Conservation (phyloP, 2,113 vertebrate species). For the Xiphias gladius region DNA sequence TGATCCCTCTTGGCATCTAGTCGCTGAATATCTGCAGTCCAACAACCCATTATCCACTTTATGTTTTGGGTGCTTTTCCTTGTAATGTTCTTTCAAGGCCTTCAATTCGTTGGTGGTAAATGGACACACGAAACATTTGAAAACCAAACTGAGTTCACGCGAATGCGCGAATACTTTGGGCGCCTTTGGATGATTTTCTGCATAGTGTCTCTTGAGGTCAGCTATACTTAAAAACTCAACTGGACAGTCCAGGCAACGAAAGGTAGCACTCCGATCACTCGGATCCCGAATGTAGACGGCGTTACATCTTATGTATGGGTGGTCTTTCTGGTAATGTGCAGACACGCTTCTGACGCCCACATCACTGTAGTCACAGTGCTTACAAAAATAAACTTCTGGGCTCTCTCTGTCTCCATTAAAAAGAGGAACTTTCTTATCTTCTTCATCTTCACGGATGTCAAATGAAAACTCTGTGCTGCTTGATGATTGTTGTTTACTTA, state of each 20-base stretch:
- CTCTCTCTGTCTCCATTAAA: conserved; percentile 45
- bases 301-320: conserved; percentile 90
- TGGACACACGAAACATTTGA: conserved; percentile 90
- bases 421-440: conserved; percentile 80
- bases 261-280: conserved; percentile 89
- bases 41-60: conserved; percentile 91
- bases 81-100: conserved; percentile 91
- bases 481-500: conserved; percentile 83
- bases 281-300: conserved; percentile 89
- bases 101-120: conserved; percentile 87
- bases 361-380: conserved; percentile 92
- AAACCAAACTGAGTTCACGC: conserved; percentile 87
- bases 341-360: conserved; percentile 85
- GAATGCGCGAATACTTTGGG: conserved; percentile 88
- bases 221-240: conserved; percentile 89
- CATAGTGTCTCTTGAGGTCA: conserved; percentile 89
- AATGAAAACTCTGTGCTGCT: conserved; percentile 86
- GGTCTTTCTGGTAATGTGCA: conserved; percentile 90
- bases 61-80: conserved; percentile 89
- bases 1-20: conserved; percentile 80
- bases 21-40: conserved; percentile 88
- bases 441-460: conserved; percentile 89
- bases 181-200: conserved; percentile 89
- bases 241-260: conserved; percentile 93
- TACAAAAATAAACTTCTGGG: conserved; percentile 87